Conservation (phyloP, 2,888 invertebrate genomes). For the Carabus problematicus region DNA sequence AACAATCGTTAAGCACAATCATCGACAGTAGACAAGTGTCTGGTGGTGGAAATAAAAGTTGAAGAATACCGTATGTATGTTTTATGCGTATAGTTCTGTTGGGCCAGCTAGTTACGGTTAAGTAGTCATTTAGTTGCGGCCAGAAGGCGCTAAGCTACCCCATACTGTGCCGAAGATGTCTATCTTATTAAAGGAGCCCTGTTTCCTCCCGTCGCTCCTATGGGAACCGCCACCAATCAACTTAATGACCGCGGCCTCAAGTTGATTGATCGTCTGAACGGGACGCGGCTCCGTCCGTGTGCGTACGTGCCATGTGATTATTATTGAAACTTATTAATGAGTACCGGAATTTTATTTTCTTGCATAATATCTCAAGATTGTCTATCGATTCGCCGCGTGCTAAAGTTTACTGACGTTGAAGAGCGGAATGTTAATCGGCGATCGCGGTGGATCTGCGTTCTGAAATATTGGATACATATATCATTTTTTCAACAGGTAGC, state of each 20-base stretch:
- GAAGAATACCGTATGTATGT: not conserved
- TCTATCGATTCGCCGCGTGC: not conserved
- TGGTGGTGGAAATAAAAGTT: too few species aligned
- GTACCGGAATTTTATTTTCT: not conserved
- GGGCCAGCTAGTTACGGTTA: not conserved
- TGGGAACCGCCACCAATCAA: conserved; percentile 18
- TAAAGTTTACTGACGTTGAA: conserved; percentile 1
- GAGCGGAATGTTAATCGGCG: too few species aligned
- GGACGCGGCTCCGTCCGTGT: not conserved
- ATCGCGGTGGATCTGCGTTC: not conserved
- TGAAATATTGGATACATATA: conserved; percentile 2
- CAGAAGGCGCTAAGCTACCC: conserved; percentile 20
- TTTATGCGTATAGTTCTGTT: not conserved
- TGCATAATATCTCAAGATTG: not conserved
- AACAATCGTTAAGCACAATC: too few species aligned
- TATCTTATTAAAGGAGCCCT: conserved; percentile 15
- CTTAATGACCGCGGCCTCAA: not conserved
- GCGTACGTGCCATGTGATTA: not conserved
- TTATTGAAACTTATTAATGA: conserved; percentile 13
- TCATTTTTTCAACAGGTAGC: not conserved
- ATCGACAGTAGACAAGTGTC: too few species aligned
- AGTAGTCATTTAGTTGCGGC: conserved; percentile 19
- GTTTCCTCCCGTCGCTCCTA: conserved; percentile 4
- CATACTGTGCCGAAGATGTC: conserved; percentile 18
- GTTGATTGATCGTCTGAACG: not conserved